Percentiles rank a stretch among this genome's conserved stretches.
Conservation (phyloP, 1,140 invertebrate species). For the Hylyphantes graminicola region DNA sequence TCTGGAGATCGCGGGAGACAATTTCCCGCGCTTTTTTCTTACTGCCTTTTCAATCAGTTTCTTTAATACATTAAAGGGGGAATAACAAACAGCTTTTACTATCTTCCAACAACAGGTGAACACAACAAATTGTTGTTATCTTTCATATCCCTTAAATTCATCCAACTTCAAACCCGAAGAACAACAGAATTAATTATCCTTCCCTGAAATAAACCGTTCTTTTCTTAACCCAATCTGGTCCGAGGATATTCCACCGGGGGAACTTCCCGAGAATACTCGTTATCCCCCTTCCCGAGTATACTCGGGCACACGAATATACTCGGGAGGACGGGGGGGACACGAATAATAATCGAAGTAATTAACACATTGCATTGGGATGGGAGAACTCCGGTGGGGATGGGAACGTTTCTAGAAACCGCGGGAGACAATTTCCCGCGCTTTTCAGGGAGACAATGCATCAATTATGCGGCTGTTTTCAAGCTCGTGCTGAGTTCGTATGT, state of each 20-base stretch:
- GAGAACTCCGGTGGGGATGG: no score
- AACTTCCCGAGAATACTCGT: no score
- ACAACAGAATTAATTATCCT: conserved; percentile 2
- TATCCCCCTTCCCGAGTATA: no score
- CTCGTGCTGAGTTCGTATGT: no score
- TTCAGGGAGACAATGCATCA: conserved; percentile 22
- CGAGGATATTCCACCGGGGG: neutral
- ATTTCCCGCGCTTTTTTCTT: conserved; percentile 5
- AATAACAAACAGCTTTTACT: no score
- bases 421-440: conserved; percentile 11
- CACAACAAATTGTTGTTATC: no score
- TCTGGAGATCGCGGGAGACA: conserved; percentile 7
- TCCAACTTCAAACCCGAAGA: neutral
- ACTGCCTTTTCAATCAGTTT: no score
- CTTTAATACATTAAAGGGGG: no score
- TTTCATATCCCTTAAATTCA: neutral
- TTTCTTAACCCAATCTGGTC: neutral
- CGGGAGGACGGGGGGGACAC: no score
- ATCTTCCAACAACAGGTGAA: no score
- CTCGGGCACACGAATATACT: no score
- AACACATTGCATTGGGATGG: neutral
- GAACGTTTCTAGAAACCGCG: neutral
- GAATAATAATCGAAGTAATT: conserved; percentile 5
- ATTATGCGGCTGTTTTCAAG: neutral
- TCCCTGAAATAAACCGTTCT: neutral